Evolutionary conservation across 2,113 vertebrate genomes (phyloP), one percentile per base, ranked within the genome.

Genomic region (Hemiscyllium ocellatum): DNA sequence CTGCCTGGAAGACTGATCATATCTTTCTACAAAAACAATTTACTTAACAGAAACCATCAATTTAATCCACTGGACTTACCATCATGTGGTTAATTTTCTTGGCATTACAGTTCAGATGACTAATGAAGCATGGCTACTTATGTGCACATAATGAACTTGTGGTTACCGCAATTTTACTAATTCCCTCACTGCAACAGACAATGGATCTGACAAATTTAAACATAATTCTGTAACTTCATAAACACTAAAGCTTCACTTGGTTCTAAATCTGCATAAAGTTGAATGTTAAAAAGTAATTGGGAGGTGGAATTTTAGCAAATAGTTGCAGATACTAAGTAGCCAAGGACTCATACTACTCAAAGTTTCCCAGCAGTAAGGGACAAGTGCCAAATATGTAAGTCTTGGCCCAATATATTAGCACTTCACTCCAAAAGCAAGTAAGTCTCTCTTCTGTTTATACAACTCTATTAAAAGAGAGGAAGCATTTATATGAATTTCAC

Each of bases 361-460:
- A 70, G 20, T 72, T 95, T 76, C 47, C 87, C 66, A 94, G 42
- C 22, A 94, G 37, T 70, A 94, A 70, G 37, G 12, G 3, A 90
- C 47, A 90, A 29, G 26, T 3, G 87, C 87, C 87, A 90, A 90
- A 68, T 69, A 47, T 94, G 37, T 68, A 94, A 94, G 19, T 17
- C 20, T 94, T 95, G 94, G 94, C 47, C 69, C 94, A 72, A 95
- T 47, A 29, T 47, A 72, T 19, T 42, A 50, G 47, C 10, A 61
- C 24, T 72, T 95, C 37, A 95, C 37, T 42, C 68, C 42, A 95
- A 95, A 90, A 76, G 37, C 47, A 95, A 52, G 72, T 72, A 95
- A 95, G 29, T 72, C 42, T 95, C 24, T 90, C 37, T 20, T 95
- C 22, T 37, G 24, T 95, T 95, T 47, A 72, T 52, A 95, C 42